Evolutionary conservation across 2,888 invertebrate species (phyloP).

Genomic region (Panopea generosa): DNA sequence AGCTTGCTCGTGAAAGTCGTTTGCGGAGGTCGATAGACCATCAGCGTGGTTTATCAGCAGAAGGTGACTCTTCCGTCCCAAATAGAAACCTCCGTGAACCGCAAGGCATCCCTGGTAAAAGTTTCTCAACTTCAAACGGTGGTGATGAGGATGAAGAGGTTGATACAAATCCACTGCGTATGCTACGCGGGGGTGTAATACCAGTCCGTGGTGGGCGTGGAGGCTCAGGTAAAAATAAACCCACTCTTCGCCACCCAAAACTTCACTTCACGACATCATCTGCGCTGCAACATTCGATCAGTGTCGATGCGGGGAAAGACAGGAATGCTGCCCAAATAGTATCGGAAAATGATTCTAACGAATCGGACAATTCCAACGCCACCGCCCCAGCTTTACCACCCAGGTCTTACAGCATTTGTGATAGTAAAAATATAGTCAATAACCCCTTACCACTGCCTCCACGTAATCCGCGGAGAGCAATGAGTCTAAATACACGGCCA

Average conservation of each 20-base stretch:
- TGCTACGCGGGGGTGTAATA: slow-evolving; percentile 86
- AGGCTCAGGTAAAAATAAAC: slow-evolving; percentile 76
- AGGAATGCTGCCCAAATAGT: slow-evolving; percentile 29
- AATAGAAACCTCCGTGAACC: slow-evolving; percentile 79
- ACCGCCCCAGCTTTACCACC: slow-evolving; percentile 71
- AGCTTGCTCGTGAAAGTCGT: slow-evolving; percentile 79
- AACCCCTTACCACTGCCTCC: slow-evolving; percentile 92
- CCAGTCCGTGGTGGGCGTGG: slow-evolving; percentile 77
- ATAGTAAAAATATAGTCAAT: slow-evolving; percentile 45
- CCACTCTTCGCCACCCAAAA: slow-evolving; percentile 66
- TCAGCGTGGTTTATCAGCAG: slow-evolving; percentile 72
- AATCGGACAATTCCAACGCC: slow-evolving; percentile 11
- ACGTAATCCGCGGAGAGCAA: slow-evolving; percentile 89
- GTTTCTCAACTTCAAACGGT: slow-evolving; percentile 60
- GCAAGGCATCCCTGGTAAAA: slow-evolving; percentile 80
- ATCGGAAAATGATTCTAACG: slow-evolving; percentile 30
- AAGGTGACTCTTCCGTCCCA: slow-evolving; percentile 55
- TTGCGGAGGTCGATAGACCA: slow-evolving; percentile 79
- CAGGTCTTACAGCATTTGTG: slow-evolving; percentile 72
- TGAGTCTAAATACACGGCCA: slow-evolving; percentile 88
- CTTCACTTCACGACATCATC: slow-evolving; percentile 62
- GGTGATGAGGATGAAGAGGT: slow-evolving; percentile 84
- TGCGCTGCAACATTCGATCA: slow-evolving; percentile 66
- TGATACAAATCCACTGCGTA: slow-evolving; percentile 89
- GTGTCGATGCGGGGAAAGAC: slow-evolving; percentile 67